These are phyloP conservation scores for Microcebus murinus DNA, from an alignment of 2,113 vertebrate genomes.

Conservation along the genomic window DNA sequence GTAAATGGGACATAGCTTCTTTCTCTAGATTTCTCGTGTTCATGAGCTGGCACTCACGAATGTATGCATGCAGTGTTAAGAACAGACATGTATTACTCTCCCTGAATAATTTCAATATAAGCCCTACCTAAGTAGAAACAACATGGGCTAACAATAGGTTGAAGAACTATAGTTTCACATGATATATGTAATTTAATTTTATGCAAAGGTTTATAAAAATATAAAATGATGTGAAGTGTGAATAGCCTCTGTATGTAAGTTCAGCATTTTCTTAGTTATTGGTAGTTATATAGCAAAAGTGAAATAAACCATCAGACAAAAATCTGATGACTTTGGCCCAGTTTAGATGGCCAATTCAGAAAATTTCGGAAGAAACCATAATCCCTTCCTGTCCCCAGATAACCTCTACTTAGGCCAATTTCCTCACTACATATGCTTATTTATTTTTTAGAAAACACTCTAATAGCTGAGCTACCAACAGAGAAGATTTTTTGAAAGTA, in stretches of 20 bases:
- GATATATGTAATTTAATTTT: not conserved
- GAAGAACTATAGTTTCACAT: not conserved
- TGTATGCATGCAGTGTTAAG: not conserved
- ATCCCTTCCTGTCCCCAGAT: not conserved
- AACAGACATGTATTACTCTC: not conserved
- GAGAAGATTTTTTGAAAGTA: not conserved
- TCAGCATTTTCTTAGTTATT: slow-evolving; percentile 1
- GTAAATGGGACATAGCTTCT: not conserved
- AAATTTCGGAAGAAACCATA: not conserved
- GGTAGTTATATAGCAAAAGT: not conserved
- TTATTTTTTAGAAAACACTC: not conserved
- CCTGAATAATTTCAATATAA: not conserved
- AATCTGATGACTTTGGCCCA: not conserved
- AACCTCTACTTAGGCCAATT: not conserved
- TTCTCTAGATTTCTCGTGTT: not conserved
- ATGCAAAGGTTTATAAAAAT: not conserved
- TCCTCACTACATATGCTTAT: not conserved
- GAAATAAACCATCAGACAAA: not conserved
- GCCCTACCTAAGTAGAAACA: not conserved
- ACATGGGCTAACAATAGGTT: not conserved
- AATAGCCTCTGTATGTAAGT: not conserved
- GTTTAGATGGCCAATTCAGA: not conserved
- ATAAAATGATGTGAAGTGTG: not conserved
- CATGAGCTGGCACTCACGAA: accelerated
- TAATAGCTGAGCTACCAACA: not conserved